phyloP scores from a whole-genome alignment of 2,888 invertebrate species.

The Antheraea assamensis region DNA sequence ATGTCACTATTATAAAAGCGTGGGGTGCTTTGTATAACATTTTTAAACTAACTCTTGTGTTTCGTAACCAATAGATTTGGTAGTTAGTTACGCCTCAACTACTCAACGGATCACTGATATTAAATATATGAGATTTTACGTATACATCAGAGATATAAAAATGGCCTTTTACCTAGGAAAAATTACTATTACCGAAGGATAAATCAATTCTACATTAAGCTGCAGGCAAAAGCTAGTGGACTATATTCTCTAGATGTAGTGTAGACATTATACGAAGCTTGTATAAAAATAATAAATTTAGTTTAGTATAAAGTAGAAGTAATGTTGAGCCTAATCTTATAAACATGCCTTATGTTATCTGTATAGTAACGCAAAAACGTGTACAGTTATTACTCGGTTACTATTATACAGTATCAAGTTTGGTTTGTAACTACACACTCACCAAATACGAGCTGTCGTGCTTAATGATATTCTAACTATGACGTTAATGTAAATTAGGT shows the following conservation, averaged over 20 bases:
- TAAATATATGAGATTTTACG: no score
- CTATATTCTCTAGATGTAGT: not conserved
- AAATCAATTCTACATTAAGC: no score
- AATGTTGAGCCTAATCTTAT: not conserved
- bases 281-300: not conserved
- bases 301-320: not conserved
- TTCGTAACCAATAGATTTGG: no score
- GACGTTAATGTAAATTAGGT: not conserved
- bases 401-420: constrained; percentile 36
- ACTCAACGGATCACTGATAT: no score
- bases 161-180: no score
- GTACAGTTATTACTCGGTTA: constrained; percentile 15
- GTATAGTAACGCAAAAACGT: constrained; percentile 32
- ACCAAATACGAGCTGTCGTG: not conserved
- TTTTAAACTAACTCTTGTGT: no score
- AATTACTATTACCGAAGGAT: no score
- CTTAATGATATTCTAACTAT: not conserved
- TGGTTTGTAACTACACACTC: constrained; percentile 21
- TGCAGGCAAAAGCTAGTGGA: not conserved
- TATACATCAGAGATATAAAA: no score
- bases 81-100: no score
- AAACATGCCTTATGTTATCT: constrained; percentile 46
- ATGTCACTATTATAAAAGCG: no score
- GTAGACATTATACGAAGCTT: not conserved
- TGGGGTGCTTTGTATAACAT: no score